Evolutionary conservation across 2,888 invertebrate species (phyloP).

Genomic region (Drosophila ezoana): DNA sequence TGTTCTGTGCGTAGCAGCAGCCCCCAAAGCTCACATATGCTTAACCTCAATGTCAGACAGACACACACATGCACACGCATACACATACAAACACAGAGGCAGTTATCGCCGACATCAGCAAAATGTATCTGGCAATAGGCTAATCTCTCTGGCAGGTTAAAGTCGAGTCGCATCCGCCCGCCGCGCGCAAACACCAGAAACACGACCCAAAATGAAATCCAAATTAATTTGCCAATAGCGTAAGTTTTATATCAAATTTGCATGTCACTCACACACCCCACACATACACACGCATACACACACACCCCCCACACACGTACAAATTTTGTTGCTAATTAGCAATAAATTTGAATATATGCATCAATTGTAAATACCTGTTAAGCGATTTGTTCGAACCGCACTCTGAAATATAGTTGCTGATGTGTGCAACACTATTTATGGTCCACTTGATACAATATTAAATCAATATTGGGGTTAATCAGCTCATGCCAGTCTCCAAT

Average conservation of each 20-base stretch:
- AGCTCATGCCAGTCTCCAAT: constrained; percentile 19
- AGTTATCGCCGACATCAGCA: constrained; percentile 57
- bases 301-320: constrained; percentile 6
- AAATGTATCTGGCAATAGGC: constrained; percentile 60
- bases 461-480: constrained; percentile 46
- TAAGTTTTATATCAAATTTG: constrained; percentile 76
- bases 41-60: constrained; percentile 43
- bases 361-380: constrained; percentile 36
- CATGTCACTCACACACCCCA: constrained; percentile 49
- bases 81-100: constrained; percentile 6
- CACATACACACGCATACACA: constrained; percentile 4
- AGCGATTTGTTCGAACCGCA: constrained; percentile 49
- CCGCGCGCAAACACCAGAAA: constrained; percentile 28
- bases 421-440: constrained; percentile 27
- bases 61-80: constrained; percentile 1
- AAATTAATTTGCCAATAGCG: constrained; percentile 75
- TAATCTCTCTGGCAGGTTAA: constrained; percentile 63
- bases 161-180: constrained; percentile 28
- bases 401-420: constrained; percentile 48
- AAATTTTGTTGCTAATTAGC: constrained; percentile 66
- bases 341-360: constrained; percentile 70
- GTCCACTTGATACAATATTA: constrained; percentile 36
- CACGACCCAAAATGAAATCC: constrained; percentile 66
- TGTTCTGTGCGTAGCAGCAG: background rate
- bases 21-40: constrained; percentile 42